Evolutionary conservation across 2,888 invertebrate genomes (phyloP), one percentile per base, ranked within the genome.

Genomic region (Tiliacea citrago): DNA sequence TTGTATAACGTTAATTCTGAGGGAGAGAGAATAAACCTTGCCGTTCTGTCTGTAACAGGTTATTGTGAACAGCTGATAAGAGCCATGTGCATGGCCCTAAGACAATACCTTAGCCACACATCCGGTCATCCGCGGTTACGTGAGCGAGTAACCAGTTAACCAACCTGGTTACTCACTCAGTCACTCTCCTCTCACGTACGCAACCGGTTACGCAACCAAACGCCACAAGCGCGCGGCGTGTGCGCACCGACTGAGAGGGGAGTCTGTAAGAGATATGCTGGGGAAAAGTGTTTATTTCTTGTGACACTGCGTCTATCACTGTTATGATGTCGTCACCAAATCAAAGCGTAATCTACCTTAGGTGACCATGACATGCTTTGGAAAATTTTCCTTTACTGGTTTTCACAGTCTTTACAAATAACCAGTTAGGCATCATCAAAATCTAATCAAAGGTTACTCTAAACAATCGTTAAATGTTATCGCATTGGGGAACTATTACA

Each of bases 161-260:
- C 29, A 29, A 29, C 29, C 53, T 63, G 62, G 81, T 61, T 53
- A 57, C 66, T 83, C 65, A 75, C 68, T 85, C 75, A 57, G 61
- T 83, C 65, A 75, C 68, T 85, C 75, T 84, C 73, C 68, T 69
- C 82, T 82, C 76, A 75, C 85, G 77, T 78, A 81, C 73, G 82
- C 82, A 73, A 73, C 66, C 72, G 84, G 76, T 86, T 86, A 71
- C 78, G 78, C 75, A 86, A 86, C 75, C 9, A 45, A 66, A 45
- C 57, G 51, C 70, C 42, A 69, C 10, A n/a, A n/a, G n/a, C n/a
- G n/a, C n/a, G n/a, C 57, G 58, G 74, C 69, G 82, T 77, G 77
- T 71, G 73, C 73, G 69, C 82, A 65, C 4, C 55, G 57, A 45
- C 45, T 24, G 45, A 35, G 39, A n/a, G 13, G 21, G 35, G 57